These are phyloP conservation scores for Sebastolobus alascanus DNA, from an alignment of 2,797 vertebrate species.

Conservation along the genomic window DNA sequence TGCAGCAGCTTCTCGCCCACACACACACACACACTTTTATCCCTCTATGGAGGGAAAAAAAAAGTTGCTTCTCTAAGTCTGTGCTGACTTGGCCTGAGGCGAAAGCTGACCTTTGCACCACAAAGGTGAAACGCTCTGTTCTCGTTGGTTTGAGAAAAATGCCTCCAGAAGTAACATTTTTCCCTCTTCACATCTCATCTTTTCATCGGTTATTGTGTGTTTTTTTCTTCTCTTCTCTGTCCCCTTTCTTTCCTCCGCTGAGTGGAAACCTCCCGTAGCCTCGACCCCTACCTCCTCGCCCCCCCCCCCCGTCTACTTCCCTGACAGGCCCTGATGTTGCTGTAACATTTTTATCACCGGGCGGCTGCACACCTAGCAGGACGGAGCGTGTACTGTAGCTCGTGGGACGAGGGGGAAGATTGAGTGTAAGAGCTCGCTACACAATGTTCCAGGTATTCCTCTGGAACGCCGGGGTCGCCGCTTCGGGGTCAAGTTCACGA, in stretches of 20 bases:
- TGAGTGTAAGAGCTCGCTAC: slow-evolving; percentile 41
- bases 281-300: slow-evolving; percentile 2
- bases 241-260: slow-evolving; percentile 57
- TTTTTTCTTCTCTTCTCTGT: slow-evolving; percentile 34
- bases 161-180: slow-evolving; percentile 87
- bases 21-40: slow-evolving; percentile 49
- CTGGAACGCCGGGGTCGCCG: slow-evolving; percentile 12
- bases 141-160: slow-evolving; percentile 84
- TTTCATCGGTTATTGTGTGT: slow-evolving; percentile 82
- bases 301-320: slow-evolving; percentile 18
- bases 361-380: slow-evolving; percentile 54
- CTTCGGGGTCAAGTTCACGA: slow-evolving; percentile 56
- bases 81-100: slow-evolving; percentile 82
- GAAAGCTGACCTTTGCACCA: slow-evolving; percentile 82
- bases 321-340: slow-evolving; percentile 67
- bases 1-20: slow-evolving; percentile 22
- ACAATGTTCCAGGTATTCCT: slow-evolving; percentile 50
- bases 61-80: slow-evolving; percentile 75
- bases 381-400: slow-evolving; percentile 37
- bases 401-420: slow-evolving; percentile 24
- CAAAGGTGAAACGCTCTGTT: slow-evolving; percentile 85
- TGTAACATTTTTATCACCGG: slow-evolving; percentile 66
- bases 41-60: slow-evolving; percentile 42
- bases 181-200: slow-evolving; percentile 85
- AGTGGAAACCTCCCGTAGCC: slow-evolving; percentile 64